A percentile compares a stretch with the other conserved stretches of the same genome.
These are phyloP conservation scores for Pseudorasbora parva DNA, from an alignment of 2,113 vertebrate genomes.

Conservation along the genomic window DNA sequence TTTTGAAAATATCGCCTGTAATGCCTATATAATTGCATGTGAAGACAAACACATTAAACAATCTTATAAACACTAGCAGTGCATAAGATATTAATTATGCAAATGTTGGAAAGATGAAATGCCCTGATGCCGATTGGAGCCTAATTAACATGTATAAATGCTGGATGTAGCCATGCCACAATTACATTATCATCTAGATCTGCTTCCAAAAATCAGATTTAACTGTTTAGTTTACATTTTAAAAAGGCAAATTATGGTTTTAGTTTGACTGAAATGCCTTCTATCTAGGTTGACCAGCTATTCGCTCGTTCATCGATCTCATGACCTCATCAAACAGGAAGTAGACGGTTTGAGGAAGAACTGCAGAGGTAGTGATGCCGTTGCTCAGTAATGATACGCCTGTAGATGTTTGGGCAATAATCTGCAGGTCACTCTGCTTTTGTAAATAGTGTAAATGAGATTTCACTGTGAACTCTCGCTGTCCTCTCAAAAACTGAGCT, in stretches of 20 bases:
- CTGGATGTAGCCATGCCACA: too few relatives aligned
- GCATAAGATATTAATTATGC: background rate
- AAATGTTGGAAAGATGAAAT: background rate
- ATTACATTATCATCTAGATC: background rate
- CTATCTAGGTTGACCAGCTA: background rate
- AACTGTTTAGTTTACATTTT: background rate
- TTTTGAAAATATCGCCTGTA: too few relatives aligned
- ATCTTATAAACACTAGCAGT: too few relatives aligned
- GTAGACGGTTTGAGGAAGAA: background rate
- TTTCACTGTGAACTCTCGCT: slow-evolving; percentile 11
- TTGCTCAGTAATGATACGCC: background rate
- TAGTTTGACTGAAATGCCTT: background rate
- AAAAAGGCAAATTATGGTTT: background rate
- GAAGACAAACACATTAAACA: too few relatives aligned
- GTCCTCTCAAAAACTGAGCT: background rate
- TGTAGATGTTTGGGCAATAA: background rate
- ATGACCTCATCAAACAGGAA: background rate
- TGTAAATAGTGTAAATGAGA: slow-evolving; percentile 31
- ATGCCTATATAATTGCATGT: too few relatives aligned
- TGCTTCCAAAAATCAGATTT: background rate
- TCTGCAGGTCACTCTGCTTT: background rate
- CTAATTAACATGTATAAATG: background rate
- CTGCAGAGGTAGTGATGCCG: background rate
- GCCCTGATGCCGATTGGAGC: background rate
- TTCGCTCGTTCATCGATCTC: background rate